Percentiles rank a stretch among this genome's conserved stretches.
Evolutionary conservation across 2,113 vertebrate species (phyloP).

Genomic region (Heterochromis multidens): DNA sequence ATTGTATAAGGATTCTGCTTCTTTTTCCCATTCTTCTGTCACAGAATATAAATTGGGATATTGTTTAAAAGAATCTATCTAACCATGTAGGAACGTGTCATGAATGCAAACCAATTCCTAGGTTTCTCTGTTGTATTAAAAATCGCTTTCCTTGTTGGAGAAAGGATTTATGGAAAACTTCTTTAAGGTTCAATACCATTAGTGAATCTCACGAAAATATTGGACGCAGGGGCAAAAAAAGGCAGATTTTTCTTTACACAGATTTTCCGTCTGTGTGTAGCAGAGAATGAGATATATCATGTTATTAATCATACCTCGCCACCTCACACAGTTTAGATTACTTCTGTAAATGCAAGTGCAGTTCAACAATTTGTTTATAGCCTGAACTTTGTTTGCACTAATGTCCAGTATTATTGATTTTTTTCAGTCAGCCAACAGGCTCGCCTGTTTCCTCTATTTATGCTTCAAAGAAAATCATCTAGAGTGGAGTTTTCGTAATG

Average conservation of each 20-base stretch:
- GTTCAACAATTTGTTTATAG: background rate
- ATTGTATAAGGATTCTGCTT: background rate
- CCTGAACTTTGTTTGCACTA: conserved; percentile 18
- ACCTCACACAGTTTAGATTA: conserved; percentile 4
- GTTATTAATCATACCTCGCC: conserved; percentile 51
- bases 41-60: conserved; percentile 44
- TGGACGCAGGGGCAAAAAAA: background rate
- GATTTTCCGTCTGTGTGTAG: conserved; percentile 42
- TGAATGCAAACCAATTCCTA: conserved; percentile 35
- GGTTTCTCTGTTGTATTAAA: conserved; percentile 39
- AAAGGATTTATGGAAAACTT: conserved; percentile 42
- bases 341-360: background rate
- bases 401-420: conserved; percentile 32
- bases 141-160: conserved; percentile 42
- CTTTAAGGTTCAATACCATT: conserved; percentile 35
- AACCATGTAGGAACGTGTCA: background rate
- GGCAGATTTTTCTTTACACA: conserved; percentile 46
- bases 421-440: conserved; percentile 17
- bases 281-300: conserved; percentile 10
- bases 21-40: background rate
- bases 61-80: conserved; percentile 30
- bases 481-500: background rate
- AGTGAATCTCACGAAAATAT: conserved; percentile 46
- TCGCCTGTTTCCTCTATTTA: conserved; percentile 7
- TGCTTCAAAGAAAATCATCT: conserved; percentile 23